Percentiles rank a stretch among this genome's conserved stretches.
Evolutionary conservation across 2,113 vertebrate genomes (phyloP).

Genomic region (Phodopus roborovskii): DNA sequence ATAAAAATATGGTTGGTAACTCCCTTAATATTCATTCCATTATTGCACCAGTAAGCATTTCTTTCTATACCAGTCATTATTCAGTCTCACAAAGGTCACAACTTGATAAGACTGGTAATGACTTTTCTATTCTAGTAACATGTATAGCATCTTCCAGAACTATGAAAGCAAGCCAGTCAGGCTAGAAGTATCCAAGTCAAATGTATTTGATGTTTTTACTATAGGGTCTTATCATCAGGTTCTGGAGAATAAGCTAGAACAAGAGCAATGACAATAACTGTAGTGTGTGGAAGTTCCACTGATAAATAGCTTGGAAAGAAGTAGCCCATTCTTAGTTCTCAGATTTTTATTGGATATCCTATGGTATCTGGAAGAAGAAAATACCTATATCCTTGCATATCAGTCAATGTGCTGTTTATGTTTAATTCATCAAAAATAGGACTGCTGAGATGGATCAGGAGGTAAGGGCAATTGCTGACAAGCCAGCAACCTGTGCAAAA

Average conservation of each 20-base stretch:
- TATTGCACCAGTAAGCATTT: background rate
- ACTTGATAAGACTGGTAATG: background rate
- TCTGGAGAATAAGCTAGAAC: background rate
- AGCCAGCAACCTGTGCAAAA: no score
- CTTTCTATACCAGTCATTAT: background rate
- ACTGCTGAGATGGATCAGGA: background rate
- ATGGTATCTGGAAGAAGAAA: background rate
- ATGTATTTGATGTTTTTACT: background rate
- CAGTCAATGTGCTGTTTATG: background rate
- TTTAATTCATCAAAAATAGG: background rate
- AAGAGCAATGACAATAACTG: background rate
- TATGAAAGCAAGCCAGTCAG: background rate
- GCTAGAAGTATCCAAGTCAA: background rate
- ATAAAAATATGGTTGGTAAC: background rate
- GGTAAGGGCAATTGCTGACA: background rate
- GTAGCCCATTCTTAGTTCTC: no score
- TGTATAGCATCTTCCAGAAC: background rate
- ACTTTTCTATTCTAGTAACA: background rate
- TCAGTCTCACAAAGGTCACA: background rate
- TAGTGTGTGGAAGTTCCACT: background rate
- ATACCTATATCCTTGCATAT: background rate
- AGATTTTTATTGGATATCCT: background rate
- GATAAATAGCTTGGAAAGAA: background rate
- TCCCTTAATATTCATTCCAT: background rate
- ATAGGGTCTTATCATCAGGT: background rate